Evolutionary conservation across 2,888 invertebrate species (phyloP), one percentile per base, ranked within the genome.

Genomic region (Pachydiplax longipennis): DNA sequence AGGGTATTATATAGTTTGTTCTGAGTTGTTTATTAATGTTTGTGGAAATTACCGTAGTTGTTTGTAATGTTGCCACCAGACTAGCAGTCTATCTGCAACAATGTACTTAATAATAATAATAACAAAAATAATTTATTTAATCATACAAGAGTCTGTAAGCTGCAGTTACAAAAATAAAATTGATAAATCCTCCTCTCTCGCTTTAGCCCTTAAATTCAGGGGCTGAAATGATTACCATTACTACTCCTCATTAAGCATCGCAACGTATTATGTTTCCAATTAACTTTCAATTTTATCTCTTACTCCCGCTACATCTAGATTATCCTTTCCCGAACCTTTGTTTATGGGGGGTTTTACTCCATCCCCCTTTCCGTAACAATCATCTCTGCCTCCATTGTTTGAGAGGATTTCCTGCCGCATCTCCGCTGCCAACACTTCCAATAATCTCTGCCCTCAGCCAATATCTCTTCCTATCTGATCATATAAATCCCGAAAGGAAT

Each of bases 401-500:
- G 80, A 35, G n/a, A 15, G 61, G 35, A 61, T 22, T 37, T 31
- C 37, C 22, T 37, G 5, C 37, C 35, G 44, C 44, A 15, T 18
- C 53, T 48, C 83, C 25, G n/a, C 44, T n/a, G 81, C 31, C 82
- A 13, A 48, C 81, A 22, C 81, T n/a, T n/a, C 40, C 81, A 18
- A 31, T 13, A 37, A 81, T 22, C 81, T 18, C 87, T 73, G 6
- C 61, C 53, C 37, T 87, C 87, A 22, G 22, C 83, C 65, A 65
- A 65, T 65, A n/a, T 22, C 65, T 65, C 65, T 18, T 25, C 22
- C 65, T 65, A 22, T 22, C 25, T 25, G 73, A 73, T 31, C 73
- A 31, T 73, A 87, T 87, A 87, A 87, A 87, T 87, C 61, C 87
- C 61, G 61, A 61, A 35, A 83, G 83, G 87, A 87, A 87, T 87